Evolutionary conservation across 2,797 vertebrate genomes (phyloP).

Genomic region (Phrynocephalus forsythii): DNA sequence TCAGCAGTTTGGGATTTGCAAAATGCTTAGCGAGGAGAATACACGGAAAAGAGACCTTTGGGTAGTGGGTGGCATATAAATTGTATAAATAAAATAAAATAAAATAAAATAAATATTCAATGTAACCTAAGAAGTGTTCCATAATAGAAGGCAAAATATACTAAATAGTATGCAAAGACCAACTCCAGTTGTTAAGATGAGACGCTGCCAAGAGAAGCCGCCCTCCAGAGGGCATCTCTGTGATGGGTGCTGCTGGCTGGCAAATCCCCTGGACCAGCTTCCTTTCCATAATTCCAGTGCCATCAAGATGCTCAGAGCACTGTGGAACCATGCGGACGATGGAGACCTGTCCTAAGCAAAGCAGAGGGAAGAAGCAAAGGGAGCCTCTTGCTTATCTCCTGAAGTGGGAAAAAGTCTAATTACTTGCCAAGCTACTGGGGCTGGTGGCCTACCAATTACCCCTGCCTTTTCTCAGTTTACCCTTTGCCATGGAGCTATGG

Average conservation of each 20-base stretch:
- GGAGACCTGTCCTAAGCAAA: not conserved
- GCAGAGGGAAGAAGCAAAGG: not conserved
- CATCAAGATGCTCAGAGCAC: not conserved
- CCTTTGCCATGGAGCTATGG: not conserved
- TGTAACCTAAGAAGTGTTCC: not conserved
- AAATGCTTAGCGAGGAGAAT: not conserved
- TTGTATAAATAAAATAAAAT: too few relatives aligned
- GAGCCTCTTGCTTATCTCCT: not conserved
- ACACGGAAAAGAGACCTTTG: too few relatives aligned
- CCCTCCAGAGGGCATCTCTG: not conserved
- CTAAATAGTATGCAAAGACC: not conserved
- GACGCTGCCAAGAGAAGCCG: not conserved
- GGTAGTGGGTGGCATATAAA: too few relatives aligned
- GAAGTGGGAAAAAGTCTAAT: not conserved
- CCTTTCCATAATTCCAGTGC: not conserved
- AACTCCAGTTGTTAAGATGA: not conserved
- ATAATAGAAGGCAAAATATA: not conserved
- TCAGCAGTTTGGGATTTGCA: not conserved
- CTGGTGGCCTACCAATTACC: not conserved
- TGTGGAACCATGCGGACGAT: too few relatives aligned
- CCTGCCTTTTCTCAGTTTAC: not conserved
- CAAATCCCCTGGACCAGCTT: not conserved
- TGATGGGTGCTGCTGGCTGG: not conserved
- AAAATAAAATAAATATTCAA: not conserved
- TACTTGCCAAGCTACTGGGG: not conserved